Conservation (phyloP, 2,888 invertebrate species). For the Lasioglossum figueresi region DNA sequence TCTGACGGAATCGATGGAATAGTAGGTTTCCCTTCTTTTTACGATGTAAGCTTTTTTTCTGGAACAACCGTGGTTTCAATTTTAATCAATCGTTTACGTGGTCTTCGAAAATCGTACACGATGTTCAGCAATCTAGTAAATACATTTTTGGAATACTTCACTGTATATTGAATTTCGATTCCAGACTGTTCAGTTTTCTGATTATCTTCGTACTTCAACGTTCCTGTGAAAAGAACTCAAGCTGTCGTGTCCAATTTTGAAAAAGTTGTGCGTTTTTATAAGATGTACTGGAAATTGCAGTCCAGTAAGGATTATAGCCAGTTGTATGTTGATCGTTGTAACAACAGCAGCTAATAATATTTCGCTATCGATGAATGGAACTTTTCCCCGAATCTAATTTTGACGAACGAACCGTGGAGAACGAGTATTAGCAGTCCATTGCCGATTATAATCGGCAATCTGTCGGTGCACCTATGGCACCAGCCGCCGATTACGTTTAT, state of each 20-base stretch:
- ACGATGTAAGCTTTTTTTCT: too few species aligned
- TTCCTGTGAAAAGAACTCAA: too few species aligned
- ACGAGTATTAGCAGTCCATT: neutral
- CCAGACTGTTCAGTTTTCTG: too few species aligned
- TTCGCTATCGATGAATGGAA: neutral
- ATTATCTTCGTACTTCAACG: too few species aligned
- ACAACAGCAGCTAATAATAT: neutral
- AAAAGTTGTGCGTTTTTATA: too few species aligned
- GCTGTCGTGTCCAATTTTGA: too few species aligned
- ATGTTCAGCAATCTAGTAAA: neutral
- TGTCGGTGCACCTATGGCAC: neutral
- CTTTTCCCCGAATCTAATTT: neutral
- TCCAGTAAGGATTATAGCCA: neutral
- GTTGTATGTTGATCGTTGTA: neutral
- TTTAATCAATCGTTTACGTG: too few species aligned
- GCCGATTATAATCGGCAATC: neutral
- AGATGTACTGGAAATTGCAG: too few species aligned
- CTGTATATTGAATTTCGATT: neutral
- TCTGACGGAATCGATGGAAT: neutral
- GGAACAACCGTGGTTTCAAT: too few species aligned
- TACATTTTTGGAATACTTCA: neutral
- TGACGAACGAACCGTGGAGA: neutral
- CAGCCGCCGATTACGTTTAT: neutral
- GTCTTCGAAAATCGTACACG: too few species aligned
- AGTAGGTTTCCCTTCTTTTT: too few species aligned